phyloP scores from a whole-genome alignment of 2,888 invertebrate genomes.

The Spialia ferax region DNA sequence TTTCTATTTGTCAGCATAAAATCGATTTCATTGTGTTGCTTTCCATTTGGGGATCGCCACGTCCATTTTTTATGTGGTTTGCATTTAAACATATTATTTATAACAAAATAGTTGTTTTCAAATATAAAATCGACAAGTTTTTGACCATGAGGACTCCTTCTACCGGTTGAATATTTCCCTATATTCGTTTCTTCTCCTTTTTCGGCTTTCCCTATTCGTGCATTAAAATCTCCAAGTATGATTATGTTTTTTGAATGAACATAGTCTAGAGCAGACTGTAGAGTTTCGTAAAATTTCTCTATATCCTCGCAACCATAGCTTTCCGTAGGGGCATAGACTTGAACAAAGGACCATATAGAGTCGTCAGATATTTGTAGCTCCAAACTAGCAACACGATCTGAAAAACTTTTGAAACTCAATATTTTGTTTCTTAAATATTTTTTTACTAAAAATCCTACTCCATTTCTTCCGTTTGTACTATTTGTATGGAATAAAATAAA shows the following conservation, averaged over 20 bases:
- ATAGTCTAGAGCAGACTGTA: background rate
- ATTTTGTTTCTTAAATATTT: conserved; percentile 40
- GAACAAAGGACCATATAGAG: conserved; percentile 36
- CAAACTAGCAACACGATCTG: conserved; percentile 44
- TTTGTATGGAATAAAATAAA: conserved; percentile 46
- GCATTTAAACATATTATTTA: conserved; percentile 29
- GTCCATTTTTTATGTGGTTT: conserved; percentile 39
- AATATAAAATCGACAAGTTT: conserved; percentile 34
- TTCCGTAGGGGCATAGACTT: conserved; percentile 30
- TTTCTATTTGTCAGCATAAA: background rate
- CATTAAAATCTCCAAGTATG: background rate
- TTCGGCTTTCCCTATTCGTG: conserved; percentile 5
- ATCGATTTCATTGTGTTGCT: background rate
- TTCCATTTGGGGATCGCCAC: conserved; percentile 28
- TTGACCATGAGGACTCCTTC: background rate
- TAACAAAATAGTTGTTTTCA: conserved; percentile 24
- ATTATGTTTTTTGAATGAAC: background rate
- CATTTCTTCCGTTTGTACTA: conserved; percentile 42
- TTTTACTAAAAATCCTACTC: conserved; percentile 48
- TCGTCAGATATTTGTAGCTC: conserved; percentile 36
- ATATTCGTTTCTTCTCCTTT: background rate
- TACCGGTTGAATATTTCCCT: background rate
- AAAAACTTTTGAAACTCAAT: conserved; percentile 41
- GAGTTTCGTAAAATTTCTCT: background rate
- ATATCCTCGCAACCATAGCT: background rate